phyloP scores from a whole-genome alignment of 1,140 invertebrate species.

The Drosophila gunungcola region DNA sequence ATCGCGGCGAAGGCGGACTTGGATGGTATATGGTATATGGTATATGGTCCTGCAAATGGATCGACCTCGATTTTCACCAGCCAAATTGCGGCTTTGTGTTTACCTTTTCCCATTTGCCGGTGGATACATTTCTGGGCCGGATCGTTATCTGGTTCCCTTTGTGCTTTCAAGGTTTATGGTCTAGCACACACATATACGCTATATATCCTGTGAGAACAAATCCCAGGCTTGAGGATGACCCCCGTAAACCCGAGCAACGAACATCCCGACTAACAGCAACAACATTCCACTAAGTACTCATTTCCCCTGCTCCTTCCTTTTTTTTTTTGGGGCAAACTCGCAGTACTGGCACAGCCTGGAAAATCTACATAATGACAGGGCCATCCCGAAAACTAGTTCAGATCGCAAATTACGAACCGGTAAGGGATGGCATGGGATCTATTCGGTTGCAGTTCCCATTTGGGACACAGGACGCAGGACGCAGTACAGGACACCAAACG shows the following conservation, averaged over 20 bases:
- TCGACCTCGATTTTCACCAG: conserved; percentile 69
- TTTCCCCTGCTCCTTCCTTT: conserved; percentile 20
- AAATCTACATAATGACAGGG: conserved; percentile 78
- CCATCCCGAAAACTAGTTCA: conserved; percentile 69
- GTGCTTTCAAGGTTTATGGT: conserved; percentile 71
- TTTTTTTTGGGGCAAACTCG: conserved; percentile 6
- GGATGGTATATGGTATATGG: background rate
- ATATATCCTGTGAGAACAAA: conserved; percentile 75
- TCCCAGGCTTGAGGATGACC: conserved; percentile 44
- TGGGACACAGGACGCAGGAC: conserved; percentile 53
- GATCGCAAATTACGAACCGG: conserved; percentile 79
- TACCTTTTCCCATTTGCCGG: conserved; percentile 35
- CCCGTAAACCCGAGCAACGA: conserved; percentile 35
- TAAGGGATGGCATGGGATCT: conserved; percentile 35
- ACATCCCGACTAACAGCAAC: conserved; percentile 36
- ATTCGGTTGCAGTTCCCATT: conserved; percentile 65
- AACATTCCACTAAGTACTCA: conserved; percentile 24
- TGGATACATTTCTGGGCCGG: conserved; percentile 54
- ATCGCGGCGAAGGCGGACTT: conserved; percentile 12
- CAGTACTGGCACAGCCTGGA: conserved; percentile 13
- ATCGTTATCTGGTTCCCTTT: conserved; percentile 73
- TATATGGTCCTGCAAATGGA: conserved; percentile 68
- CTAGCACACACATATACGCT: conserved; percentile 58
- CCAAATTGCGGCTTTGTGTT: conserved; percentile 70
- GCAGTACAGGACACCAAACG: conserved; percentile 42